These are phyloP conservation scores for Ceratitis capitata DNA, from an alignment of 1,140 invertebrate genomes.

Conservation along the genomic window DNA sequence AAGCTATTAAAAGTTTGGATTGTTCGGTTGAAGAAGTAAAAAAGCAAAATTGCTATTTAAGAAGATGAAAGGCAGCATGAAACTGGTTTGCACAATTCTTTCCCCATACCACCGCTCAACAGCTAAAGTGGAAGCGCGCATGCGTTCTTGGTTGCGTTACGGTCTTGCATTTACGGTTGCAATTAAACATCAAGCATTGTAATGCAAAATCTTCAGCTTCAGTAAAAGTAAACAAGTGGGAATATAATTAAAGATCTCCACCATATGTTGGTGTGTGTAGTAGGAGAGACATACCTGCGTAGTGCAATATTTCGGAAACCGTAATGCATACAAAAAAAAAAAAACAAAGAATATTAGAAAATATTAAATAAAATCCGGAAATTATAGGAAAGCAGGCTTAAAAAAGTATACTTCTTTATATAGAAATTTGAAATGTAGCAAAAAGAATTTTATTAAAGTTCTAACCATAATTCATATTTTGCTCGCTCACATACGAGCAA, in stretches of 20 bases:
- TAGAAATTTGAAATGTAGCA: no score
- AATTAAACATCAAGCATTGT: neutral
- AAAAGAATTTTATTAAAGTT: no score
- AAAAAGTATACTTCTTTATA: no score
- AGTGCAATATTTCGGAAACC: no score
- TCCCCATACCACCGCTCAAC: no score
- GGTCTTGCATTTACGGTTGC: neutral
- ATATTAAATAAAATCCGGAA: neutral
- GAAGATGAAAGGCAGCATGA: neutral
- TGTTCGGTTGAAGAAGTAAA: neutral
- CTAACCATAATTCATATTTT: no score
- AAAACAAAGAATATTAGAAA: no score
- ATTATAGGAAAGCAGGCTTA: neutral
- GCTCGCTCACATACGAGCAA: no score
- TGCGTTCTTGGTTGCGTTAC: neutral
- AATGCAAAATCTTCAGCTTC: neutral
- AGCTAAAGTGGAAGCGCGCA: neutral
- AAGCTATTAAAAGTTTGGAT: neutral
- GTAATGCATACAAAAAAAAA: no score
- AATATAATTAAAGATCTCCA: neutral
- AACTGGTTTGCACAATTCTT: neutral
- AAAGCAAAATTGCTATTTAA: neutral
- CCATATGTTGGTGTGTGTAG: neutral
- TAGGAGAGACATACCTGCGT: neutral
- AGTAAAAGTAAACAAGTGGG: neutral